Percentiles rank a stretch among this genome's conserved stretches.
Conservation (phyloP, 2,888 invertebrate genomes). For the Craniophora ligustri region DNA sequence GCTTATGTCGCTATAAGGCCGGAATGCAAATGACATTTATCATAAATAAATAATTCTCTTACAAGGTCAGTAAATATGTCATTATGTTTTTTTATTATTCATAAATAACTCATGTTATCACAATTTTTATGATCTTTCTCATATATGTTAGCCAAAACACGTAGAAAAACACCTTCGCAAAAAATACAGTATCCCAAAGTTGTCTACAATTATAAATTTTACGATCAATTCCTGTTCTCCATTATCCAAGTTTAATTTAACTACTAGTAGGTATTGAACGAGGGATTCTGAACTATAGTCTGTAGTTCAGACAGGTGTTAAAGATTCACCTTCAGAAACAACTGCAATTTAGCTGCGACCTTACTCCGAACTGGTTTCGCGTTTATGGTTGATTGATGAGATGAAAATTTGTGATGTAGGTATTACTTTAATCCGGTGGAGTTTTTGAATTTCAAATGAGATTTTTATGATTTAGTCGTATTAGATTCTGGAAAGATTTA, state of each 20-base stretch:
- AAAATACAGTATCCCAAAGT: slow-evolving; percentile 21
- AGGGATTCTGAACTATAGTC: slow-evolving; percentile 9
- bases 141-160: slow-evolving; percentile 16
- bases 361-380: slow-evolving; percentile 52
- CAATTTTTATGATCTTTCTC: slow-evolving; percentile 8
- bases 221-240: slow-evolving; percentile 42
- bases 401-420: slow-evolving; percentile 26
- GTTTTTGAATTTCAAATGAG: slow-evolving; percentile 37
- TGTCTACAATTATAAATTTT: slow-evolving; percentile 50
- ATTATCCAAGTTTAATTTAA: slow-evolving; percentile 47
- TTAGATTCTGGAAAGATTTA: slow-evolving; percentile 34
- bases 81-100: slow-evolving; percentile 16
- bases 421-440: slow-evolving; percentile 4
- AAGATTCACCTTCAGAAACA: slow-evolving; percentile 42
- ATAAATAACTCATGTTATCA: slow-evolving; percentile 11
- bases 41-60: slow-evolving; percentile 2
- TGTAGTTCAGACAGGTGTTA: slow-evolving; percentile 37
- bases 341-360: slow-evolving; percentile 56
- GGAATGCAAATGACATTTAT: not conserved
- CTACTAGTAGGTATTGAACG: slow-evolving; percentile 16
- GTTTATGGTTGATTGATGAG: slow-evolving; percentile 40
- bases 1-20: not conserved
- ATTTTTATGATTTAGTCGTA: slow-evolving; percentile 18
- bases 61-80: not conserved
- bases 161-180: slow-evolving; percentile 17